phyloP scores from a whole-genome alignment of 2,797 vertebrate genomes.

The Hyperoplus immaculatus region DNA sequence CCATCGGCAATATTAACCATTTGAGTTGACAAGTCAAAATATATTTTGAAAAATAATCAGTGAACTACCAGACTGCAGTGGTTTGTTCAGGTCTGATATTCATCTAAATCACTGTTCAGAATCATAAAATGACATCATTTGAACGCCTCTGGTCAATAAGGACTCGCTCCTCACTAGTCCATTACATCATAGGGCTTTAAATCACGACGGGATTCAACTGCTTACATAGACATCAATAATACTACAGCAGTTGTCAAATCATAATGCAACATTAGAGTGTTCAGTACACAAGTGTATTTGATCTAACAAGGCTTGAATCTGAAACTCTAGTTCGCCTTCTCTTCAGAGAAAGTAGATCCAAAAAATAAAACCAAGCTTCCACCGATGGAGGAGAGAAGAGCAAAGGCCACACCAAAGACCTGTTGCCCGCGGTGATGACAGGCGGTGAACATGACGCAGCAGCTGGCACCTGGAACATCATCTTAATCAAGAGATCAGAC shows the following conservation, averaged over 20 bases:
- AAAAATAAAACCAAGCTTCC: background rate
- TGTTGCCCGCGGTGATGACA: conserved; percentile 20
- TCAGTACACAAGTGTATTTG: background rate
- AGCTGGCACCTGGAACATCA: conserved; percentile 39
- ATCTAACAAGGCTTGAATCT: background rate
- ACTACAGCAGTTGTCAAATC: background rate
- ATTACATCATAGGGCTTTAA: background rate
- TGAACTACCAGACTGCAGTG: background rate
- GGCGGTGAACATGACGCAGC: conserved; percentile 5
- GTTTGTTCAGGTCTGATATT: background rate
- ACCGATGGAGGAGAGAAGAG: background rate
- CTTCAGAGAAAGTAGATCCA: background rate
- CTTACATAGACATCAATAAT: background rate
- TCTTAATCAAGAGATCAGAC: conserved; percentile 1
- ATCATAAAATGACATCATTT: background rate
- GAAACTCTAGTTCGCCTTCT: background rate
- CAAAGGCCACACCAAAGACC: background rate
- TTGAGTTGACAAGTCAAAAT: background rate
- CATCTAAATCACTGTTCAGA: background rate
- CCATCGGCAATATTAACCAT: background rate
- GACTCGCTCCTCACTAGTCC: no score
- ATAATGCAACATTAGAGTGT: background rate
- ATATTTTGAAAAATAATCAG: background rate
- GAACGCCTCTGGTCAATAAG: no score
- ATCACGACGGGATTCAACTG: background rate